Percentiles rank a stretch among this genome's conserved stretches.
Evolutionary conservation across 2,113 vertebrate species (phyloP).

Genomic region (Crotalus tigris): DNA sequence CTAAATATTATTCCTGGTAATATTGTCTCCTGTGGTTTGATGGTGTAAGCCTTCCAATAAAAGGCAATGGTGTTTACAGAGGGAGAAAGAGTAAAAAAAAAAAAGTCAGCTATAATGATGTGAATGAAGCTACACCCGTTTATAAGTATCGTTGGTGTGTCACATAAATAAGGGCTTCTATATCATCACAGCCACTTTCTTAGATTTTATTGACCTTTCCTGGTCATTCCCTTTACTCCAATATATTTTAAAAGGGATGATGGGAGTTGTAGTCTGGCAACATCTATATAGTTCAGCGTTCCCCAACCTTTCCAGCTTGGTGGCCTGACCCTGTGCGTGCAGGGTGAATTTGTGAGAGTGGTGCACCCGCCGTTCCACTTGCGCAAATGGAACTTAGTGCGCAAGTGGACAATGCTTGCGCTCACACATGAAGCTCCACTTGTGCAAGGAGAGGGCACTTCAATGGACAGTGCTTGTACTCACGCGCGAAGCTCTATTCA

Average conservation of each 20-base stretch:
- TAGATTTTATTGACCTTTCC: neutral
- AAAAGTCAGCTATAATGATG: neutral
- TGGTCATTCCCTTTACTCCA: neutral
- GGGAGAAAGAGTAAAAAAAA: neutral
- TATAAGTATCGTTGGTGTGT: neutral
- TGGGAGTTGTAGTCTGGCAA: neutral
- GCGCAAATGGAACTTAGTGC: too few relatives aligned
- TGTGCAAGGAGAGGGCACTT: too few relatives aligned
- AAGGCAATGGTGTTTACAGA: neutral
- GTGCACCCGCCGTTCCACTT: too few relatives aligned
- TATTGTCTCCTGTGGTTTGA: neutral
- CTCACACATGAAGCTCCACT: too few relatives aligned
- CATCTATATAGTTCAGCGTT: neutral
- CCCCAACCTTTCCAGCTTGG: too few relatives aligned
- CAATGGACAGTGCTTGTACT: too few relatives aligned
- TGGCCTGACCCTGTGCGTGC: too few relatives aligned
- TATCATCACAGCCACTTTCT: neutral
- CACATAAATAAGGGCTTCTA: neutral
- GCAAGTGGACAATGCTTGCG: too few relatives aligned
- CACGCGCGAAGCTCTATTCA: too few relatives aligned
- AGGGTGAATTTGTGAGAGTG: too few relatives aligned
- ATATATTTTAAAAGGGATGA: neutral
- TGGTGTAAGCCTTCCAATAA: neutral
- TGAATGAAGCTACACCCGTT: neutral
- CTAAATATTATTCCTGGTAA: neutral